These are phyloP conservation scores for Dinomys branickii DNA, from an alignment of 2,113 vertebrate species.

Conservation along the genomic window DNA sequence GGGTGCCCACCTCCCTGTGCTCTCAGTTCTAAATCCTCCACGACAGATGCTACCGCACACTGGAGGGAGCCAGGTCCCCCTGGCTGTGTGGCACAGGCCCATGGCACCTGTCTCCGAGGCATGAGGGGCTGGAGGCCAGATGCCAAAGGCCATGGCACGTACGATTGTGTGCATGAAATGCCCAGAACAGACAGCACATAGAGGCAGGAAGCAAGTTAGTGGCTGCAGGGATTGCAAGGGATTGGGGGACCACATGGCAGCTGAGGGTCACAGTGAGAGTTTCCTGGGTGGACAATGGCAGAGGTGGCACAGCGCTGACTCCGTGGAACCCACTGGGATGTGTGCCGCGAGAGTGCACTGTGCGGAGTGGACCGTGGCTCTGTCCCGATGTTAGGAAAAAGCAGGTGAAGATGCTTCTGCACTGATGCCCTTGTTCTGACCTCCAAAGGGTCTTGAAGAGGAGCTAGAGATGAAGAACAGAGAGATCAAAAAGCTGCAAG, in stretches of 20 bases:
- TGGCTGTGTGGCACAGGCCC: neutral
- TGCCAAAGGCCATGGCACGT: neutral
- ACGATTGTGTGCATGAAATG: neutral
- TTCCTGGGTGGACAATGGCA: neutral
- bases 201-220: neutral
- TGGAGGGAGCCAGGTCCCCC: neutral
- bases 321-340: neutral
- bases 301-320: neutral
- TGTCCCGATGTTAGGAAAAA: neutral
- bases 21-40: neutral
- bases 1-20: neutral
- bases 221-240: neutral
- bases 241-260: too few species aligned
- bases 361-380: neutral
- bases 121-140: neutral
- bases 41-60: neutral
- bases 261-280: neutral
- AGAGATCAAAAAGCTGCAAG: conserved; percentile 93
- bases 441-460: conserved; percentile 94
- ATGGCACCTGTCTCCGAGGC: neutral
- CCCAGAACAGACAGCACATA: neutral
- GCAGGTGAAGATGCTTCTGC: neutral
- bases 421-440: neutral
- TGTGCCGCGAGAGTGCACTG: too few species aligned
- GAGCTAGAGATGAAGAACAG: conserved; percentile 94